Evolutionary conservation across 1,140 invertebrate species (phyloP), one percentile per base, ranked within the genome.

Genomic region (Chironomus tepperi): DNA sequence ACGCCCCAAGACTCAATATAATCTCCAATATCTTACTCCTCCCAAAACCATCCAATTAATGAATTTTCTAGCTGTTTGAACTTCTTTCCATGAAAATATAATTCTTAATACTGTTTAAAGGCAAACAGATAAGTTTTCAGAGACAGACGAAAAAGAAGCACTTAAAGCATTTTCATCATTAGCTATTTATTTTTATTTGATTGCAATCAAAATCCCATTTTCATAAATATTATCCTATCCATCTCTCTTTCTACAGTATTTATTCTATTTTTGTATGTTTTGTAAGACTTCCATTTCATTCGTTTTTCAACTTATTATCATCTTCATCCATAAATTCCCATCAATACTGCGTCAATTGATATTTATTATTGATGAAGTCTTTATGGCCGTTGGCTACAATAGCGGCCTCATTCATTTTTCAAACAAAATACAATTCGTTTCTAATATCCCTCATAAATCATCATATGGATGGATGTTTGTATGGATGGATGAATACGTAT

Each of bases 311-410:
- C 12, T 57, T n/a, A 57, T 57, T 57, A 57, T 57, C 12, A 15
- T 15, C 47, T 57, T 57, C 12, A 57, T n/a, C 47, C n/a, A 57
- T 34, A 2, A 34, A 34, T 34, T 34, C 24, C 24, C 47, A 57
- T 57, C 24, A 57, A n/a, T 10, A 57, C n/a, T 57, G 47, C 47
- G 47, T 57, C 12, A n/a, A 57, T 57, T 57, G 47, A 57, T 57
- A 57, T 57, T 57, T 57, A 57, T 57, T 57, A 57, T 57, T 57
- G 47, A 57, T 57, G 47, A 57, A 57, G 47, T 57, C 47, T 57
- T 57, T 57, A 57, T 57, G 47, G 47, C 47, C 47, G 47, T 15
- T n/a, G 47, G 47, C 47, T n/a, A n/a, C 47, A 57, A 57, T 57
- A 3, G 47, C 10, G 0, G 47, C 2, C 15, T 57, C 47, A 57